Conservation (phyloP, 2,113 vertebrate species). For the Phalacrocorax aristotelis region DNA sequence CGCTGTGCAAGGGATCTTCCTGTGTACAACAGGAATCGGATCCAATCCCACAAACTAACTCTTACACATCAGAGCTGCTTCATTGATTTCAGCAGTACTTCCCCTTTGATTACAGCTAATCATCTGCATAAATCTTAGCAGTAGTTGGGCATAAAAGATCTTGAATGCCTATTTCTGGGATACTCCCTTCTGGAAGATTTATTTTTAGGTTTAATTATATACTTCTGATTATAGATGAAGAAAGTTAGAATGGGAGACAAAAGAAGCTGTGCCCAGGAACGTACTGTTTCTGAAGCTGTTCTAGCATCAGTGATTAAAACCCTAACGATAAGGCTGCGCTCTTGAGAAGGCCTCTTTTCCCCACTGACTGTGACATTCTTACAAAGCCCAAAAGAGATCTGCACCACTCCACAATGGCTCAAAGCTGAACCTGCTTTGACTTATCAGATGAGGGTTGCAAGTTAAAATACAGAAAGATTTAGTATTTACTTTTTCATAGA, state of each 20-base stretch:
- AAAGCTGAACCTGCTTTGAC: neutral
- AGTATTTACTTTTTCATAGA: neutral
- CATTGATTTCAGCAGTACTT: neutral
- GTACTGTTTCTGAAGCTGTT: neutral
- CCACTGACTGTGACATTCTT: neutral
- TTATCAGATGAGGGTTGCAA: neutral
- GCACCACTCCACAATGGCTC: neutral
- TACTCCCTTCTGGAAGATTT: conserved; percentile 26
- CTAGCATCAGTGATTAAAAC: neutral
- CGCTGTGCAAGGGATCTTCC: neutral
- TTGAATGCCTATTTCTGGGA: conserved; percentile 14
- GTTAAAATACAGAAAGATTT: neutral
- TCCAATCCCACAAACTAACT: neutral
- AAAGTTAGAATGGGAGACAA: neutral
- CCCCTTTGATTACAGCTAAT: conserved; percentile 7
- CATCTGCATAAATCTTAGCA: conserved; percentile 7
- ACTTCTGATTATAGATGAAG: neutral
- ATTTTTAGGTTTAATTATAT: conserved; percentile 60
- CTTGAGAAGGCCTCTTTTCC: neutral
- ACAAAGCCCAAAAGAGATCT: neutral
- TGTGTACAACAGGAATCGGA: neutral
- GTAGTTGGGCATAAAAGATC: neutral
- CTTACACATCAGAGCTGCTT: neutral
- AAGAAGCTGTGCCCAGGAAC: neutral
- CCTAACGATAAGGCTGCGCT: neutral